phyloP scores from a whole-genome alignment of 1,140 invertebrate genomes.

The Elysia chlorotica region DNA sequence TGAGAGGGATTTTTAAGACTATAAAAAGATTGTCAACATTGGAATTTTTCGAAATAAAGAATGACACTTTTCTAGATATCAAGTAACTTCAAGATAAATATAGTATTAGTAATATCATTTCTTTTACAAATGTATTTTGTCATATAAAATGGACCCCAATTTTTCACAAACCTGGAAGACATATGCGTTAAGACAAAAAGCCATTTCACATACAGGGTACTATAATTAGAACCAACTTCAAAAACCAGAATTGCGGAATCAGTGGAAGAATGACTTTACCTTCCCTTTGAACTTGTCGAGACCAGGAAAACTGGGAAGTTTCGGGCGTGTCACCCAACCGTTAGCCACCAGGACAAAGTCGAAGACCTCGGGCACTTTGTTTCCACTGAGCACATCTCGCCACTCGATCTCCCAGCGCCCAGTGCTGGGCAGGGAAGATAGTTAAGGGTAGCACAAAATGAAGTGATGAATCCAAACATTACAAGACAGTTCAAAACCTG shows the following conservation, averaged over 20 bases:
- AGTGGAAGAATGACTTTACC: constrained; percentile 28
- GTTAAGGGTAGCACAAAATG: too few relatives aligned
- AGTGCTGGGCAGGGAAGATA: constrained; percentile 11
- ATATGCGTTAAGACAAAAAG: not conserved
- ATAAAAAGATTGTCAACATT: too few relatives aligned
- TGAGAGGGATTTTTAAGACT: too few relatives aligned
- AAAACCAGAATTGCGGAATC: not conserved
- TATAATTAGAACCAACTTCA: not conserved
- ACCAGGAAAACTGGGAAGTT: constrained; percentile 54
- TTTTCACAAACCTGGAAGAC: not conserved
- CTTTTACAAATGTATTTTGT: not conserved
- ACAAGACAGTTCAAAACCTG: too few relatives aligned
- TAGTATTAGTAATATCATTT: not conserved
- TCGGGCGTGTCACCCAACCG: constrained; percentile 58
- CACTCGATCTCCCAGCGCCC: constrained; percentile 25
- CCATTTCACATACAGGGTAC: not conserved
- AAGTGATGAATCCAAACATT: too few relatives aligned
- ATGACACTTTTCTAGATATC: not conserved
- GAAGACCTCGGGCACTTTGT: constrained; percentile 36
- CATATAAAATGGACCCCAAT: too few relatives aligned
- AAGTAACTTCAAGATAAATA: not conserved
- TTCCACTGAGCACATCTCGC: constrained; percentile 22
- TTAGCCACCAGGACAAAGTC: constrained; percentile 57
- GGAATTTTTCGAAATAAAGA: too few relatives aligned
- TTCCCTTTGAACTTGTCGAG: constrained; percentile 62